Evolutionary conservation across 92 coral and sea anemone species (phyloP).

Genomic region (Micromussa lordhowensis): DNA sequence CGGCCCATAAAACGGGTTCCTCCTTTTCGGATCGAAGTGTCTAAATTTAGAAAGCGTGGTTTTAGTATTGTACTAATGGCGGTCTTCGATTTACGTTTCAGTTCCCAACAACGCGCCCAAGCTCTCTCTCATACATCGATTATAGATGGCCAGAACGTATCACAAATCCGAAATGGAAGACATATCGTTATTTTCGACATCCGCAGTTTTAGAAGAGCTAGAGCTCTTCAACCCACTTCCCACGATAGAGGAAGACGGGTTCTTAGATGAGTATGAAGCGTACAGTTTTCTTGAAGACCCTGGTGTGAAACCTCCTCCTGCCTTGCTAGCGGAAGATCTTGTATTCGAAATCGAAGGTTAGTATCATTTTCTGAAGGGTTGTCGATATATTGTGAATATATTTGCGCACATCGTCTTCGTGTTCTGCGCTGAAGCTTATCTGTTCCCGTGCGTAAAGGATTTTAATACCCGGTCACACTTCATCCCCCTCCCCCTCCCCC

Average conservation of each 20-base stretch:
- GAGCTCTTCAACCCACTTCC: conserved; percentile 67
- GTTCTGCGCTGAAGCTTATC: background rate
- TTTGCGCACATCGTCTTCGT: background rate
- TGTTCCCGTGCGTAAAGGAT: too few species aligned
- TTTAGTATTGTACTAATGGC: conserved; percentile 1
- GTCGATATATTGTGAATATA: too few species aligned
- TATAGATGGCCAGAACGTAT: conserved; percentile 83
- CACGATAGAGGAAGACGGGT: conserved; percentile 25
- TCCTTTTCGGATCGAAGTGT: too few species aligned
- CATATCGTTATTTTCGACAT: conserved; percentile 59
- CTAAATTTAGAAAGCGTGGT: background rate
- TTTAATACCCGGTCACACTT: too few species aligned
- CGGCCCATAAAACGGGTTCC: too few species aligned
- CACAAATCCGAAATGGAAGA: conserved; percentile 77
- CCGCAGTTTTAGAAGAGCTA: conserved; percentile 81
- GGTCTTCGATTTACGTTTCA: conserved; percentile 37
- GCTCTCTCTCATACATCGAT: conserved; percentile 29
- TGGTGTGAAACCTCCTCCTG: background rate
- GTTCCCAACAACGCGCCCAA: conserved; percentile 54
- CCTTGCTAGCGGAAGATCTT: conserved; percentile 77
- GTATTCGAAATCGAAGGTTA: conserved; percentile 78
- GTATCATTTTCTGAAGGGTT: background rate
- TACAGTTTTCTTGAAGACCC: conserved; percentile 48
- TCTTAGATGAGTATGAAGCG: conserved; percentile 81
- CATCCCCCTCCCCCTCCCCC: background rate